Conservation (phyloP, 2,113 vertebrate genomes). For the Clarias gariepinus region DNA sequence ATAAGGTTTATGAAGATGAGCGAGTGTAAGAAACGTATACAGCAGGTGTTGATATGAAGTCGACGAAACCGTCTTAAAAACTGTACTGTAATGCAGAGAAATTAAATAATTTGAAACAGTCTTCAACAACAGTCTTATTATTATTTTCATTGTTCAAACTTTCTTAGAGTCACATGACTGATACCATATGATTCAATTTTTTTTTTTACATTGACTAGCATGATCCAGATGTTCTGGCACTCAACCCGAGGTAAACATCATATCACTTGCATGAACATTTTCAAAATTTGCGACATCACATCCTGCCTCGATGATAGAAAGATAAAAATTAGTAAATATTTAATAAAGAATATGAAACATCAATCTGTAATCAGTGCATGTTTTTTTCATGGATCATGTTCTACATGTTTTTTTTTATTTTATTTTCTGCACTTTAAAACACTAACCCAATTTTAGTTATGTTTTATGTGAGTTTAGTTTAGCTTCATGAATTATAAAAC, state of each 20-base stretch:
- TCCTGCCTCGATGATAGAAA: background rate
- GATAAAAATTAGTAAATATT: slow-evolving; percentile 28
- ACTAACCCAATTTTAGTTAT: background rate
- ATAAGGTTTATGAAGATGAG: background rate
- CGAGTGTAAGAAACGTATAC: background rate
- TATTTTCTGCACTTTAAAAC: background rate
- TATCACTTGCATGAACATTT: slow-evolving; percentile 40
- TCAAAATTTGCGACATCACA: background rate
- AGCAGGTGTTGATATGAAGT: background rate
- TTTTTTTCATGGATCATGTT: slow-evolving; percentile 17
- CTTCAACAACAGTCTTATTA: slow-evolving; percentile 57
- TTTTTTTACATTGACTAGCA: slow-evolving; percentile 48
- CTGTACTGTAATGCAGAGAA: slow-evolving; percentile 20
- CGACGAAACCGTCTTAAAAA: background rate
- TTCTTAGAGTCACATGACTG: slow-evolving; percentile 63
- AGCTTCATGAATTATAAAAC: background rate
- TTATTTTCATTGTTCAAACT: slow-evolving; percentile 39
- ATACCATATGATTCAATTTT: slow-evolving; percentile 58
- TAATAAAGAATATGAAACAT: slow-evolving; percentile 42
- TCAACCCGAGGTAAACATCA: slow-evolving; percentile 52
- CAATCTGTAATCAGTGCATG: slow-evolving; percentile 28
- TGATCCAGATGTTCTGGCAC: slow-evolving; percentile 45
- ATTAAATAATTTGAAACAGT: slow-evolving; percentile 28
- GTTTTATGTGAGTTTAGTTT: background rate
- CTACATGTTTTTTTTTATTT: slow-evolving; percentile 4